These are phyloP conservation scores for Teinopalpus imperialis DNA, from an alignment of 2,888 invertebrate species.

Conservation along the genomic window DNA sequence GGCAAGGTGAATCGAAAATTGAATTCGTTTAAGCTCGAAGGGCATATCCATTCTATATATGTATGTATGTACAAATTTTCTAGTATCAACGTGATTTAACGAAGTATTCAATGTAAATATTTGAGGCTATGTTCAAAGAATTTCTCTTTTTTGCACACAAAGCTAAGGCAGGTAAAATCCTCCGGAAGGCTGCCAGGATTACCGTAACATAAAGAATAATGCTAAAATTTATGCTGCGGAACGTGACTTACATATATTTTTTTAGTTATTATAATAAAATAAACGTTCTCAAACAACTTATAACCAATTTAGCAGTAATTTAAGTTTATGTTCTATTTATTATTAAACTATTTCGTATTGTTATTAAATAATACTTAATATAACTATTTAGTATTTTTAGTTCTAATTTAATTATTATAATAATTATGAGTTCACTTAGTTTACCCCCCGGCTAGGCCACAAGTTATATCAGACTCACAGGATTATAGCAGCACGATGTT, in stretches of 20 bases:
- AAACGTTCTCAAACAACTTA: not conserved
- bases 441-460: too few relatives aligned
- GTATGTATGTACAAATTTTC: too few relatives aligned
- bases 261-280: not conserved
- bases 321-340: not conserved
- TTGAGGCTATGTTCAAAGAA: constrained; percentile 7
- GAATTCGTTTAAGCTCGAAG: too few relatives aligned
- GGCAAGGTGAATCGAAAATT: too few relatives aligned
- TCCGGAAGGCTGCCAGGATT: constrained; percentile 14
- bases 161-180: constrained; percentile 15
- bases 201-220: constrained; percentile 23
- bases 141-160: constrained; percentile 12
- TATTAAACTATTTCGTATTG: not conserved
- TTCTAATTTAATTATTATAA: too few relatives aligned
- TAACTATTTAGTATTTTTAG: too few relatives aligned
- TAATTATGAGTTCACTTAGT: too few relatives aligned
- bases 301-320: not conserved
- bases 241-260: constrained; percentile 17
- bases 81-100: too few relatives aligned
- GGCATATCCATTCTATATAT: too few relatives aligned
- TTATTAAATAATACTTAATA: too few relatives aligned
- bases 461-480: too few relatives aligned
- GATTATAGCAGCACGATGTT: too few relatives aligned
- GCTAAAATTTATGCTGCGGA: constrained; percentile 12
- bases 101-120: constrained; percentile 5